A percentile compares a stretch with the other conserved stretches of the same genome.
These are phyloP conservation scores for Coelopa frigida DNA, from an alignment of 1,140 invertebrate genomes.

Conservation along the genomic window DNA sequence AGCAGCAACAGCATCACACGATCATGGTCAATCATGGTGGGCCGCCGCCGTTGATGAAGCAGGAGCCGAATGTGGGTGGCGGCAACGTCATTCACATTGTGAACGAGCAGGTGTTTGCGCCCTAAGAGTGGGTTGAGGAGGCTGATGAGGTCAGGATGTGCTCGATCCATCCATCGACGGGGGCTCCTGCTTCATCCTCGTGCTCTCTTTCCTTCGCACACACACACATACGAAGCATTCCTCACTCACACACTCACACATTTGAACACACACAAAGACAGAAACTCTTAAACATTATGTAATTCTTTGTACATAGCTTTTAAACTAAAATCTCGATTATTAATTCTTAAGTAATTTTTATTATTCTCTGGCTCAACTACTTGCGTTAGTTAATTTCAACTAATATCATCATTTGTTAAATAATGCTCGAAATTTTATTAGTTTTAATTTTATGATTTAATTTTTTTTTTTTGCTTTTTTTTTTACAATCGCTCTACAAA, in stretches of 20 bases:
- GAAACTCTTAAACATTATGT: not conserved
- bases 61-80: constrained; percentile 7
- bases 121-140: no score
- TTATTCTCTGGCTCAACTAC: no score
- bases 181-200: no score
- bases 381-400: no score
- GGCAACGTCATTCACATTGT: constrained; percentile 38
- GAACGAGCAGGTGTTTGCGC: constrained; percentile 35
- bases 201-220: no score
- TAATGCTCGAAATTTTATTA: not conserved
- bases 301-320: constrained; percentile 1
- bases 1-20: constrained; percentile 2
- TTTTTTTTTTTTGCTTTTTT: constrained; percentile 6
- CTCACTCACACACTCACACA: no score
- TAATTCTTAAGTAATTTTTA: no score
- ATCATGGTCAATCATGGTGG: no score
- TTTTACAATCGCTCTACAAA: constrained; percentile 5
- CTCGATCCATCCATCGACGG: no score
- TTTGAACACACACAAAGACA: constrained; percentile 1
- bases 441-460: not conserved
- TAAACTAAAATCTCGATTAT: no score
- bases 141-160: no score
- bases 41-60: constrained; percentile 10
- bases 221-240: not conserved
- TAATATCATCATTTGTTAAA: not conserved